Evolutionary conservation across 2,113 vertebrate genomes (phyloP).

Genomic region (Balaeniceps rex): DNA sequence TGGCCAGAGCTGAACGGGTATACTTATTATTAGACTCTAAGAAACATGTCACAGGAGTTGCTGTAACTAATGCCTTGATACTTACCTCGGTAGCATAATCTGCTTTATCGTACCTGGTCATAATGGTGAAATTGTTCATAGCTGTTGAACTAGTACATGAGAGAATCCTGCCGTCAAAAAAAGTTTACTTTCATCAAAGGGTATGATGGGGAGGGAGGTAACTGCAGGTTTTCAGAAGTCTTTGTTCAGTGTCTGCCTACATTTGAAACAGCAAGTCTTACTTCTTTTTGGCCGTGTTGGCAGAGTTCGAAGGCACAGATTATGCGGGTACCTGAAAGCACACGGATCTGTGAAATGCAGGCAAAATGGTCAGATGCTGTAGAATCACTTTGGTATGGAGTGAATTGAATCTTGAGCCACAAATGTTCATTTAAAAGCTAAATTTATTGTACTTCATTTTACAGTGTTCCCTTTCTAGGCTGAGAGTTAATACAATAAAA

Average conservation of each 20-base stretch:
- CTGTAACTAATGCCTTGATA: neutral
- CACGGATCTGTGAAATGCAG: neutral
- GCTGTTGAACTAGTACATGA: neutral
- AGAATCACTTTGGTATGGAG: neutral
- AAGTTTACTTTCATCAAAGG: neutral
- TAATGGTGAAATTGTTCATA: neutral
- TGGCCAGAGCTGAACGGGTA: neutral
- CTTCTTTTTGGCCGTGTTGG: neutral
- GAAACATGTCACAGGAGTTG: neutral
- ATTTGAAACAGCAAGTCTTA: neutral
- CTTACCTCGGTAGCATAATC: rapidly evolving
- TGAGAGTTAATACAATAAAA: conserved; percentile 67
- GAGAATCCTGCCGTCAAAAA: neutral
- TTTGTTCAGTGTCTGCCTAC: neutral
- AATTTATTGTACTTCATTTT: conserved; percentile 81
- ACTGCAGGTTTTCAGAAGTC: neutral
- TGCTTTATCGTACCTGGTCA: neutral
- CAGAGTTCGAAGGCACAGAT: neutral
- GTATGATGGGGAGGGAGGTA: neutral
- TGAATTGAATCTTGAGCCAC: neutral
- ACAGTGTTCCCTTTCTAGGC: conserved; percentile 71
- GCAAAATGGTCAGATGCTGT: neutral
- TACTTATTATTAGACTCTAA: neutral
- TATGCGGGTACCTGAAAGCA: neutral
- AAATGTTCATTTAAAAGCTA: conserved; percentile 69